These are phyloP conservation scores for Ormyrus thymus DNA, from an alignment of 2,888 invertebrate genomes.

Conservation along the genomic window DNA sequence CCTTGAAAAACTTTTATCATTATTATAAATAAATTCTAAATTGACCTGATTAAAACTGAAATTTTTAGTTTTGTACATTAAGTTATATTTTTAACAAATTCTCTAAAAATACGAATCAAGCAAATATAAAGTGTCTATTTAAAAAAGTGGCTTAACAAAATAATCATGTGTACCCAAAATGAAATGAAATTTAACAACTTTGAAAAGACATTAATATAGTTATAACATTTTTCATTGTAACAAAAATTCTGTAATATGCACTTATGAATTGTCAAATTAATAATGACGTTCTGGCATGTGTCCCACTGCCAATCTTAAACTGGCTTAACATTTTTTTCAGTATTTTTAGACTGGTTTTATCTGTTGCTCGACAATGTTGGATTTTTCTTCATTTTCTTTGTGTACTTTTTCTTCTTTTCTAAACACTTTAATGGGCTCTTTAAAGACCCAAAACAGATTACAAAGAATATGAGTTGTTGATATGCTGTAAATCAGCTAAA, in stretches of 20 bases:
- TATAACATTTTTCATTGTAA: conserved; percentile 42
- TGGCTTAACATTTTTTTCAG: conserved; percentile 22
- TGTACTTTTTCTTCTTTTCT: conserved; percentile 7
- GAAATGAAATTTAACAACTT: conserved; percentile 38
- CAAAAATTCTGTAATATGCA: conserved; percentile 41
- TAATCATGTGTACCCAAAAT: conserved; percentile 31
- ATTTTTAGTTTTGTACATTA: too few relatives aligned
- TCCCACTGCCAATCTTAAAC: conserved; percentile 39
- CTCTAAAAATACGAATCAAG: too few relatives aligned
- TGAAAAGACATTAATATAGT: conserved; percentile 36
- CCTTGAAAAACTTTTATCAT: not conserved
- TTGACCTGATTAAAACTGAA: not conserved
- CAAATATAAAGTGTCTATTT: not conserved
- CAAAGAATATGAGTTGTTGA: conserved; percentile 16
- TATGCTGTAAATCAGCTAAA: conserved; percentile 9
- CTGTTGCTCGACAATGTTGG: not conserved
- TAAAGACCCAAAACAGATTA: conserved; percentile 3
- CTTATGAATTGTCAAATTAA: conserved; percentile 40
- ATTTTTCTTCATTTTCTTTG: conserved; percentile 16
- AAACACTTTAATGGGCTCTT: not conserved
- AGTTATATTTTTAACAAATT: too few relatives aligned
- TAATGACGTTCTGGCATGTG: conserved; percentile 45
- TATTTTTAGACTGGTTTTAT: conserved; percentile 23
- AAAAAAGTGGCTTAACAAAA: conserved; percentile 12
- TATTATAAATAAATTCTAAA: not conserved